Conservation (phyloP, 1,140 invertebrate genomes). For the Chelonus insularis region DNA sequence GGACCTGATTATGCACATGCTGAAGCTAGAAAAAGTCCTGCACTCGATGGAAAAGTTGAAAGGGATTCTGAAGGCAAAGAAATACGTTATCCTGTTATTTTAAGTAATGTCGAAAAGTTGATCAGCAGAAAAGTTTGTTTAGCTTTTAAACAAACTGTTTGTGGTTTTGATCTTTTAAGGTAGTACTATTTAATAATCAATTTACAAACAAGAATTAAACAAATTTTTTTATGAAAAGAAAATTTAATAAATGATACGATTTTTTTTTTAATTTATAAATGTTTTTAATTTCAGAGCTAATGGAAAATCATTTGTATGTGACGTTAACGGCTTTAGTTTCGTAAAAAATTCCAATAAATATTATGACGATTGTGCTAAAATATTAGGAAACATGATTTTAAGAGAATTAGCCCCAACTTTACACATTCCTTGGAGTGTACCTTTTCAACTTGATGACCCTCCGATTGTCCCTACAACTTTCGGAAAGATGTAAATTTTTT, state of each 20-base stretch:
- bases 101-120: conserved; percentile 97
- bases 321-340: conserved; percentile 99
- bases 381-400: conserved; percentile 92
- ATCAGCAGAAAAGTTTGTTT: conserved; percentile 97
- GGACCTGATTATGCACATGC: conserved; percentile 99
- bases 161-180: conserved; percentile 97
- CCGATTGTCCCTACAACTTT: conserved; percentile 99
- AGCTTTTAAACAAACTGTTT: conserved; percentile 99
- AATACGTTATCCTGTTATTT: conserved; percentile 96
- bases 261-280: conserved; percentile 2
- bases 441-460: conserved; percentile 96
- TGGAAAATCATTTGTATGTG: conserved; percentile 98
- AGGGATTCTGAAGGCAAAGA: conserved; percentile 98
- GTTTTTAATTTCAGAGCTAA: conserved; percentile 75
- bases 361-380: conserved; percentile 99
- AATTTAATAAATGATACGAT: too few relatives aligned
- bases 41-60: conserved; percentile 97
- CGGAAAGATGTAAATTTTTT: conserved; percentile 85
- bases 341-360: conserved; percentile 99
- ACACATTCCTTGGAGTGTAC: conserved; percentile 95
- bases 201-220: too few relatives aligned
- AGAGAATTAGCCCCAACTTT: conserved; percentile 90
- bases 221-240: too few relatives aligned
- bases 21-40: conserved; percentile 97
- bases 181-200: too few relatives aligned